Base-by-base conservation (phyloP, 2,888 invertebrate genomes). In the Polyommatus iphigenia region DNA sequence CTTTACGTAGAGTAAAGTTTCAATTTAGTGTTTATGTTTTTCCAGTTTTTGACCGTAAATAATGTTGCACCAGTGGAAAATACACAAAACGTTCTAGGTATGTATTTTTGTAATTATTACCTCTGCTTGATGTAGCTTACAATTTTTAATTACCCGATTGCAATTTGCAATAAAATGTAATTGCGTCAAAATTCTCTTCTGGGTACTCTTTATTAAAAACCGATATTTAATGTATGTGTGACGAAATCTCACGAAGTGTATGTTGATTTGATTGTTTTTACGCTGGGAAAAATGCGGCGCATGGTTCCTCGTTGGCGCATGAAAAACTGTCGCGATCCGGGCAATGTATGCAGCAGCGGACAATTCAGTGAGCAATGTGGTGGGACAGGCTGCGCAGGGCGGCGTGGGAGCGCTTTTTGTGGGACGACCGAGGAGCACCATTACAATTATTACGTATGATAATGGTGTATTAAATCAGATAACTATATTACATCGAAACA, bases 381-480 rank as follows among this genome's bases (percentile, higher is more conserved):
- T 54, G 54, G 76, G 67, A 67, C 75, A 29, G 20, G 78, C 80
- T 78, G 79, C 71, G 18, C 50, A 50, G 77, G 77, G 32, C 81
- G 79, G 80, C 83, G 82, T 84, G 84, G 83, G 84, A 84, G 80
- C 83, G 71, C 78, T 83, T 84, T 83, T 82, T 84, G 78, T 80
- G 62, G n/a, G 62, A 29, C 15, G 29, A 5, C 29, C 67, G 29
- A 67, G 29, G 29, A 67, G 62, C 62, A 32, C 62, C 67, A 67
- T 67, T 67, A 67, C 67, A 67, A 67, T 67, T 67, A 67, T 67
- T 67, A 67, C 13, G 67, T 67, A 67, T 32, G 67, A 32, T 67
- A 67, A 67, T 67, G 67, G 67, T 32, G 32, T 67, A 67, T 67
- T 67, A 32, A 67, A 67, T 67, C 67, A 67, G 67, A 67, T 67